phyloP scores from a whole-genome alignment of 2,888 invertebrate species.

The Parapristionchus giblindavisi region DNA sequence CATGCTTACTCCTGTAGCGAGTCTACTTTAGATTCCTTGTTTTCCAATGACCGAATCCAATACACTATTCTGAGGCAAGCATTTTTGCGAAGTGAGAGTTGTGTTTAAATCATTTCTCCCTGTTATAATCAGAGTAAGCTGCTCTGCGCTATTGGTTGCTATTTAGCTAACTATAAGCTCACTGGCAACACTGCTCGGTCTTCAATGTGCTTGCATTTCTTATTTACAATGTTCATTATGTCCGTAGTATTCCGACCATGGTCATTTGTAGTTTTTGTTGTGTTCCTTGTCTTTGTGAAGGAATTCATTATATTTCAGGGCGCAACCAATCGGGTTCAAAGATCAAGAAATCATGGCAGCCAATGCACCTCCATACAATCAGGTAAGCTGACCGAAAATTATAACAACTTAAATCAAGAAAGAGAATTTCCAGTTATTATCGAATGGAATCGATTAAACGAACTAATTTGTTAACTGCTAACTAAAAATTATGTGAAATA shows the following conservation, averaged over 20 bases:
- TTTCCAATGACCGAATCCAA: not conserved
- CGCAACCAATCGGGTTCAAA: conserved; percentile 4
- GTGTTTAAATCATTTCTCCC: not conserved
- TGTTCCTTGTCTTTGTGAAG: not conserved
- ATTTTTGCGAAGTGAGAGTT: not conserved
- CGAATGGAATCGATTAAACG: no score
- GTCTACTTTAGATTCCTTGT: not conserved
- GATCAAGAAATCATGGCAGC: not conserved
- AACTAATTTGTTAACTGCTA: no score
- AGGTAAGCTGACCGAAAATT: not conserved
- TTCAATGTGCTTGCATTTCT: not conserved
- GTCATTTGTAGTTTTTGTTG: no score
- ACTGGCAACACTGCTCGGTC: conserved; percentile 12
- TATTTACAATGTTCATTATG: not conserved
- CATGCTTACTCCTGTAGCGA: not conserved
- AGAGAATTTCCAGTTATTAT: no score
- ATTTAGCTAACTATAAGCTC: no score
- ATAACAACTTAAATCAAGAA: no score
- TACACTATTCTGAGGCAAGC: not conserved
- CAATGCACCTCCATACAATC: conserved; percentile 11
- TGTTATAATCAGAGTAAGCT: no score
- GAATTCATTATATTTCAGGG: not conserved
- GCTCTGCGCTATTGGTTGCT: no score
- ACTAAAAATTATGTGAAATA: no score
- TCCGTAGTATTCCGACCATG: no score